Evolutionary conservation across 1,140 invertebrate genomes (phyloP).

Genomic region (Caerostris darwini): DNA sequence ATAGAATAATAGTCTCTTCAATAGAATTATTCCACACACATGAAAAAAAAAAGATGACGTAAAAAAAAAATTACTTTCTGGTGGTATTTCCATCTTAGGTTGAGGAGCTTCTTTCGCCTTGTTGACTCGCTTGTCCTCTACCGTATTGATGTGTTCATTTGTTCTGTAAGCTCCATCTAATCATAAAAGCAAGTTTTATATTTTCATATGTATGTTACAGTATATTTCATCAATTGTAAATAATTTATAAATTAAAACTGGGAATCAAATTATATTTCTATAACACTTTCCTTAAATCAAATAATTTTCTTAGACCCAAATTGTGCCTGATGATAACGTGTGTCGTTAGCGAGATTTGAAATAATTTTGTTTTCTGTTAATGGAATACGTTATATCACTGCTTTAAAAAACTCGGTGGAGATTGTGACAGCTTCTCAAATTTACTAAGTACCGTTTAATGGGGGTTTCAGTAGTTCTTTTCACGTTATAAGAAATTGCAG

Average conservation of each 20-base stretch:
- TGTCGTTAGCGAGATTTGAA: no score
- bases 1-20: background rate
- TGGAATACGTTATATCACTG: no score
- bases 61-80: slow-evolving; percentile 13
- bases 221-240: background rate
- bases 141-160: slow-evolving; percentile 70
- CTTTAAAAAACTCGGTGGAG: no score
- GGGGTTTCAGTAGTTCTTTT: no score
- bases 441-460: no score
- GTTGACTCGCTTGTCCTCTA: slow-evolving; percentile 43
- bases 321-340: no score
- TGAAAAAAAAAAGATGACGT: background rate
- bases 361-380: no score
- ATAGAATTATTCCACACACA: background rate
- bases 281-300: background rate
- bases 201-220: no score
- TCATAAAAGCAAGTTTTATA: background rate
- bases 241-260: background rate
- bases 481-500: no score
- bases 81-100: slow-evolving; percentile 23
- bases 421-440: no score
- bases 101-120: slow-evolving; percentile 44
- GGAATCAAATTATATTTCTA: background rate
- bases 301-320: background rate
- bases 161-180: slow-evolving; percentile 67